Percentiles rank a stretch among this genome's conserved stretches.
These are phyloP conservation scores for Polypedilum pembai DNA, from an alignment of 1,140 invertebrate genomes.

Conservation along the genomic window DNA sequence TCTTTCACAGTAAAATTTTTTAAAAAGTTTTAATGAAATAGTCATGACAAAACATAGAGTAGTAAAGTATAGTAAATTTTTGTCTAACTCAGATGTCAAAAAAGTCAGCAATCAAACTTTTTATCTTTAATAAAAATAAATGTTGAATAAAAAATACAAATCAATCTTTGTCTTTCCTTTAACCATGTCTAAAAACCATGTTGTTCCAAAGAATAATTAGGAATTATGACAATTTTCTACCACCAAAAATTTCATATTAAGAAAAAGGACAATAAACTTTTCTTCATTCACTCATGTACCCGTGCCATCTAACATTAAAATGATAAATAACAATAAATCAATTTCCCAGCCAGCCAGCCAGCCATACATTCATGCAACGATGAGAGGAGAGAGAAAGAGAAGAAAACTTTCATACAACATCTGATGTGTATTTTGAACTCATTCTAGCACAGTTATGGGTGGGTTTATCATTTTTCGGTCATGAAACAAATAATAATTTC, in stretches of 20 bases:
- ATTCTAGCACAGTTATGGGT: neutral
- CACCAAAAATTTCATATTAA: neutral
- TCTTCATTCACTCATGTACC: neutral
- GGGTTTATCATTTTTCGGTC: neutral
- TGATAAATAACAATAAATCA: conserved; percentile 28
- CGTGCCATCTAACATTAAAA: neutral
- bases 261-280: neutral
- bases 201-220: neutral
- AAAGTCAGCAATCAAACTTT: too few species aligned
- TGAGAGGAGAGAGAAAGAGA: too few species aligned
- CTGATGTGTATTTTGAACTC: neutral
- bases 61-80: too few species aligned
- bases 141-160: too few species aligned
- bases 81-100: too few species aligned
- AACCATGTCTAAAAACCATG: too few species aligned
- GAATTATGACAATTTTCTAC: neutral
- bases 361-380: neutral
- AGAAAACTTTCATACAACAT: neutral
- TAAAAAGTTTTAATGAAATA: too few species aligned
- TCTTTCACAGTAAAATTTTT: too few species aligned
- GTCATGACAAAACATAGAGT: too few species aligned
- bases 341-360: conserved; percentile 14
- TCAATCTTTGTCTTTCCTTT: too few species aligned
- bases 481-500: conserved; percentile 6
- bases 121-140: too few species aligned